A percentile compares a stretch with the other conserved stretches of the same genome.
Conservation (phyloP, 92 coral and sea anemone genomes). For the Phenganax stokvisi region DNA sequence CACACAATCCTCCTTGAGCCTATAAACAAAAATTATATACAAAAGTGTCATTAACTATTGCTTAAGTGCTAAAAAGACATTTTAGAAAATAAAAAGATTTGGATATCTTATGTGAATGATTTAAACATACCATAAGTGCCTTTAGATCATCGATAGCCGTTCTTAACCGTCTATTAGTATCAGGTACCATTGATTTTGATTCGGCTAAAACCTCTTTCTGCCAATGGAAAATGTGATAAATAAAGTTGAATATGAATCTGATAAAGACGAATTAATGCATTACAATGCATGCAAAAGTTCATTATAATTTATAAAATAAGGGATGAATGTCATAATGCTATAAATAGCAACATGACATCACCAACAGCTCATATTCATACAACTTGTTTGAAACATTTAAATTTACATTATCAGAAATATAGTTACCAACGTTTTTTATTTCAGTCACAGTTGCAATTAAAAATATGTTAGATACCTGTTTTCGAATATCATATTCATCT, state of each 20-base stretch:
- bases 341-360: background rate
- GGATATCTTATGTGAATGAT: background rate
- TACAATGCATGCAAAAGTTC: background rate
- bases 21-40: slow-evolving; percentile 43
- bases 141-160: slow-evolving; percentile 71
- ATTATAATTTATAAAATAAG: background rate
- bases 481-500: slow-evolving; percentile 83
- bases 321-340: background rate
- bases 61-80: background rate
- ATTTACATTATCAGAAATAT: no score
- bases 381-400: no score
- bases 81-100: background rate
- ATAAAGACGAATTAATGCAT: background rate
- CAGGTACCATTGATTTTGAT: slow-evolving; percentile 87
- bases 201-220: slow-evolving; percentile 87
- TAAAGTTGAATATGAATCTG: background rate
- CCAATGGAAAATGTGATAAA: background rate
- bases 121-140: slow-evolving; percentile 61
- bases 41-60: background rate
- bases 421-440: no score
- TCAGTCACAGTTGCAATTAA: no score
- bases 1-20: slow-evolving; percentile 55
- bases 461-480: slow-evolving; percentile 61
- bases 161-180: slow-evolving; percentile 76
- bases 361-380: background rate